phyloP scores from a whole-genome alignment of 2,888 invertebrate species.

The Cataglyphis altisquamis region DNA sequence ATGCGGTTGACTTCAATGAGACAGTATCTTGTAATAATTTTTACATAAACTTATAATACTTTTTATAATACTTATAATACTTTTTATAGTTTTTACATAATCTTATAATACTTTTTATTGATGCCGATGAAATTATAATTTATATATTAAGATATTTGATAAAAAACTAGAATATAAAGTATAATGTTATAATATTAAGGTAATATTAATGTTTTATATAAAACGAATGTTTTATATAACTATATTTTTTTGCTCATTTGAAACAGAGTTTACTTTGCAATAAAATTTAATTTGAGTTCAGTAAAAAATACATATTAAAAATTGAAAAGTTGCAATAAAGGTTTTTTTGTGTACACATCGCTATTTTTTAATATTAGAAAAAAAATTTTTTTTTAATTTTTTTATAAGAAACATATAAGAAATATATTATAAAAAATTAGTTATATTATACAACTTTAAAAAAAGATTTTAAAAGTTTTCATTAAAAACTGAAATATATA shows the following conservation, averaged over 20 bases:
- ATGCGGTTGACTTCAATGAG: background rate
- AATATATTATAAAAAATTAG: background rate
- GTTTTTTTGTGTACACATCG: too few relatives aligned
- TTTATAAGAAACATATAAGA: too few relatives aligned
- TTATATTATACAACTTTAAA: background rate
- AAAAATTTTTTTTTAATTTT: too few relatives aligned
- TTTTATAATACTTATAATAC: background rate
- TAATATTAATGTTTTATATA: background rate
- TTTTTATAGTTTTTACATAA: too few relatives aligned
- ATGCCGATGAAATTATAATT: background rate
- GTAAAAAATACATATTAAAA: background rate
- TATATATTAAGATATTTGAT: background rate
- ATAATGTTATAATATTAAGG: too few relatives aligned
- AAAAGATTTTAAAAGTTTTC: background rate
- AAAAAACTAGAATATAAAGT: background rate
- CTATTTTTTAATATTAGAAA: too few relatives aligned
- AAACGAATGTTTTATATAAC: too few relatives aligned
- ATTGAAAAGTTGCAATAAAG: background rate
- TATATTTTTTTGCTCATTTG: background rate
- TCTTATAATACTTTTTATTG: background rate
- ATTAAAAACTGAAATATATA: background rate
- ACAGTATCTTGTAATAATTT: background rate
- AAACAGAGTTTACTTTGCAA: background rate
- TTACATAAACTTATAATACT: too few relatives aligned
- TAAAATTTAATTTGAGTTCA: background rate